These are phyloP conservation scores for Austrofundulus limnaeus DNA, from an alignment of 2,113 vertebrate genomes.

Conservation along the genomic window DNA sequence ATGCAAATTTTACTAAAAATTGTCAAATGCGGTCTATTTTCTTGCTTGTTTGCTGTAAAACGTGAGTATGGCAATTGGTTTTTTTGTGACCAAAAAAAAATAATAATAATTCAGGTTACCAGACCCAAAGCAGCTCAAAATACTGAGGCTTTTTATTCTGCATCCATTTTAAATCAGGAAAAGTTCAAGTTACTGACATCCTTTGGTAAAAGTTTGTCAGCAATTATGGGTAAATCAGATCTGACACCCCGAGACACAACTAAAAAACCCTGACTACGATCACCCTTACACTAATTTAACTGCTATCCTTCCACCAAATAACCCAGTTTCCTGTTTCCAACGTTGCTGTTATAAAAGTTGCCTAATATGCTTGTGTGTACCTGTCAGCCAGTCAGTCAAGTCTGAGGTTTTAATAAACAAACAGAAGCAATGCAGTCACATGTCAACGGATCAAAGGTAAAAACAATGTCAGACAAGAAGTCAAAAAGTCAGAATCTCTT, in stretches of 20 bases:
- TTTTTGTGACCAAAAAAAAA: neutral
- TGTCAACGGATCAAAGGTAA: constrained; percentile 24
- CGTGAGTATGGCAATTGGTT: too few relatives aligned
- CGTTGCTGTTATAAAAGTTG: neutral
- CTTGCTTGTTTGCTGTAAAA: neutral
- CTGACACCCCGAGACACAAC: neutral
- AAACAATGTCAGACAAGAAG: neutral
- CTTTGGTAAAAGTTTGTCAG: neutral
- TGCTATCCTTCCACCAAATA: neutral
- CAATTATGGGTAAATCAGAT: constrained; percentile 11
- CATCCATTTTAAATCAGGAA: neutral
- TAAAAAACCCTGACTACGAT: neutral
- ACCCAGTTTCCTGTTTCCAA: neutral
- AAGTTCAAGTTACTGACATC: constrained; percentile 1
- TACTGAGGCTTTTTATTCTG: neutral
- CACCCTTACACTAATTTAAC: neutral
- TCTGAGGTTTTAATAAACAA: neutral
- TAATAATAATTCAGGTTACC: neutral
- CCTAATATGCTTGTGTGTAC: neutral
- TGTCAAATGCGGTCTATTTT: too few relatives aligned
- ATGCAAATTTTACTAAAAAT: too few relatives aligned
- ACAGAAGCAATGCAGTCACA: constrained; percentile 8
- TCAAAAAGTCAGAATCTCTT: neutral
- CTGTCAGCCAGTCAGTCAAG: constrained; percentile 1
- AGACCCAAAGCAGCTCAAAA: neutral